Percentiles rank a stretch among this genome's conserved stretches.
Evolutionary conservation across 2,113 vertebrate species (phyloP).

Genomic region (Mobula birostris): DNA sequence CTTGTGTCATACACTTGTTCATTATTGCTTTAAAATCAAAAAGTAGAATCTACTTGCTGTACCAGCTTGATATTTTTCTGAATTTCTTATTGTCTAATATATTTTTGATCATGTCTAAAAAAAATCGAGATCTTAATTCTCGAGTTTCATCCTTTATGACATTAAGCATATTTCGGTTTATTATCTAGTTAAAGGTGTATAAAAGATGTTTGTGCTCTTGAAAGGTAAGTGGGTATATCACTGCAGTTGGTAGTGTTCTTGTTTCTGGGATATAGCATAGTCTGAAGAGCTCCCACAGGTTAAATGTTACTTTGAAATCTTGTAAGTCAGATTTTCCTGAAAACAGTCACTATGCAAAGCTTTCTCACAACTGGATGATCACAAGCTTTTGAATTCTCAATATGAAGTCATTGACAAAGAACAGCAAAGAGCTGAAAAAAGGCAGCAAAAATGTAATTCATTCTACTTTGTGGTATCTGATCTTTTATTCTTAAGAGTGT

Average conservation of each 20-base stretch:
- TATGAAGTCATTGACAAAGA: not conserved
- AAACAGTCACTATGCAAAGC: not conserved
- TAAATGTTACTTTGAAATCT: not conserved
- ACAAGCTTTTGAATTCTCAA: not conserved
- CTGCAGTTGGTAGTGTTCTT: not conserved
- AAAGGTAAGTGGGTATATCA: not conserved
- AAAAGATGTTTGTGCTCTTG: not conserved
- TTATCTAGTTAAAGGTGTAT: not conserved
- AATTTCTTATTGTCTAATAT: not conserved
- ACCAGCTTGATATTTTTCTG: not conserved
- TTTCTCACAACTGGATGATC: not conserved
- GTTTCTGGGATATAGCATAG: not conserved
- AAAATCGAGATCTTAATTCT: not conserved
- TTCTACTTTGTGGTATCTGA: not conserved
- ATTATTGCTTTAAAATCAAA: not conserved
- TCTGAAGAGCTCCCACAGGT: not conserved
- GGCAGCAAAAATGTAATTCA: not conserved
- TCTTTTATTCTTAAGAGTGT: not conserved
- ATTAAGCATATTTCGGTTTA: not conserved
- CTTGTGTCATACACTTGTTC: no score
- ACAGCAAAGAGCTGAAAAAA: not conserved
- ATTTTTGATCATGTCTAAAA: not conserved
- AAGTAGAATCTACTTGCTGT: not conserved
- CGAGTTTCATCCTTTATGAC: slow-evolving; percentile 9
- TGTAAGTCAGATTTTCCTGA: not conserved